Evolutionary conservation across 2,888 invertebrate genomes (phyloP), one percentile per base, ranked within the genome.

Genomic region (Philaethria dido): DNA sequence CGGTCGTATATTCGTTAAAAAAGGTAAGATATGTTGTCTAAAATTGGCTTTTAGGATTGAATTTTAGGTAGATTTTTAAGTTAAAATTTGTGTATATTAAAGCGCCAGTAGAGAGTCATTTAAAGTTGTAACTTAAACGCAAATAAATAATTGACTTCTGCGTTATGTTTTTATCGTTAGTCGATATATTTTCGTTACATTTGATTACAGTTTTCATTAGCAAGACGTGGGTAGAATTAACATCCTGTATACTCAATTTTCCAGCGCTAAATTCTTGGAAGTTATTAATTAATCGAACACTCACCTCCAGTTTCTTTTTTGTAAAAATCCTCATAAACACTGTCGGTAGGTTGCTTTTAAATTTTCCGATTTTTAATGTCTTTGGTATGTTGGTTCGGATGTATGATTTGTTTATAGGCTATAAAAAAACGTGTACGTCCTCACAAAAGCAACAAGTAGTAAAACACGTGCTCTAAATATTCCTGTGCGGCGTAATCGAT

Each of bases 391-490:
- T 66, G 22, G 16, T 57, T 50, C 57, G 62, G 57, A 68, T 70
- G 62, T 66, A 57, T 57, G 50, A 47, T 62, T 68, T 68, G 72
- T 68, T 69, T 72, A 66, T 70, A 62, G 68, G n/a, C 64, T 29
- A 59, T 76, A 73, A 80, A 77, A 70, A 72, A 65, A 75, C 70
- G 69, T 69, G 68, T 70, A 67, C 71, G 72, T 69, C 62, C 69
- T 69, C 65, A 55, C 69, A 63, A 67, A 66, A 72, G 45, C 54
- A 63, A 72, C 68, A 70, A 75, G 69, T 68, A 73, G 59, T 70
- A 66, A 70, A 70, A 70, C 70, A 72, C 69, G 69, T 69, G 72
- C 69, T 75, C 74, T 74, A 75, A 78, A 77, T 79, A 75, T 75
- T 74, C 52, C 62, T 64, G 70, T 69, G 70, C 70, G 73, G 42